phyloP scores from a whole-genome alignment of 2,888 invertebrate species.

The Dugesia japonica region DNA sequence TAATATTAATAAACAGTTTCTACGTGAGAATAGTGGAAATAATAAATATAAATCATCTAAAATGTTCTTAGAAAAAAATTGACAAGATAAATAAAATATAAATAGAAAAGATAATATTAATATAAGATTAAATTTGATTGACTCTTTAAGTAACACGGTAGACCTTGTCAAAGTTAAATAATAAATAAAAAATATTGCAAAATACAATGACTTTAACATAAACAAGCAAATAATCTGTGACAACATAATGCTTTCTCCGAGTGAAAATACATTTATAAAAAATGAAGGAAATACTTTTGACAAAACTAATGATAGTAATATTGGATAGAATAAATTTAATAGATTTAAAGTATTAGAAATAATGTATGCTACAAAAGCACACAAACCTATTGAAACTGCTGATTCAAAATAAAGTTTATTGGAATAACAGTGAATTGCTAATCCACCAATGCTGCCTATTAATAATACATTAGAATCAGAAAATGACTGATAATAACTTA shows the following conservation, averaged over 20 bases:
- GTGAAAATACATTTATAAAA: neutral
- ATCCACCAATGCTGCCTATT: neutral
- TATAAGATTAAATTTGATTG: too few relatives aligned
- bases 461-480: neutral
- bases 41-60: too few relatives aligned
- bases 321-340: neutral
- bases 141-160: too few relatives aligned
- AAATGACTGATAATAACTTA: neutral
- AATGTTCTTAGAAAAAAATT: too few relatives aligned
- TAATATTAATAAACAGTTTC: neutral
- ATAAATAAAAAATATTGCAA: neutral
- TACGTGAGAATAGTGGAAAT: neutral
- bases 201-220: neutral
- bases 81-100: too few relatives aligned
- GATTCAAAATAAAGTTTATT: neutral
- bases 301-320: neutral
- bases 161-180: neutral
- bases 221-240: neutral
- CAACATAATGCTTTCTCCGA: neutral
- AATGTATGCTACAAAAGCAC: neutral
- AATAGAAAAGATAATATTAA: too few relatives aligned
- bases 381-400: neutral
- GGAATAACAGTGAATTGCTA: neutral
- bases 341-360: neutral
- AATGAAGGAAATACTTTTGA: neutral